phyloP scores from a whole-genome alignment of 2,888 invertebrate species.

The Gonocerus acuteangulatus region DNA sequence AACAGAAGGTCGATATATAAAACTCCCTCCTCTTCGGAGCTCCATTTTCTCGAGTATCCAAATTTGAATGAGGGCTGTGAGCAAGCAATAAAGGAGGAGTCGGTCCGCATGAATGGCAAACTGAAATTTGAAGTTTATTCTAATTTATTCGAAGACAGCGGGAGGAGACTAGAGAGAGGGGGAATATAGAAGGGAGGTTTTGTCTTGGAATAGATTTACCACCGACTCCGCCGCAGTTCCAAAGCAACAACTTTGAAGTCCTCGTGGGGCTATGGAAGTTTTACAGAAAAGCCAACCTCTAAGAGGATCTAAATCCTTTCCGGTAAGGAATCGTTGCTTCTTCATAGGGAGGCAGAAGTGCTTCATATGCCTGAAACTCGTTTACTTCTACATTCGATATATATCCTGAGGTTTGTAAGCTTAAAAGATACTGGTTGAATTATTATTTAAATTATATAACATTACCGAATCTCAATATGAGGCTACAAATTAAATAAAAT shows the following conservation, averaged over 20 bases:
- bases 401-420: no score
- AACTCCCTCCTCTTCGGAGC: constrained; percentile 15
- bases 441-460: no score
- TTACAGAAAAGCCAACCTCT: constrained; percentile 13
- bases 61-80: constrained; percentile 25
- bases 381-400: no score
- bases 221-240: background rate
- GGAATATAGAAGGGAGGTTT: constrained; percentile 27
- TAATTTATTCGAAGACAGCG: constrained; percentile 31
- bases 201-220: constrained; percentile 27
- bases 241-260: constrained; percentile 22
- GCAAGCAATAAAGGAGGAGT: constrained; percentile 25
- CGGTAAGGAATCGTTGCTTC: background rate
- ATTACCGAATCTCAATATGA: no score
- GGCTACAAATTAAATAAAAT: no score
- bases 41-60: constrained; percentile 26
- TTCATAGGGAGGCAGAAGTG: no score
- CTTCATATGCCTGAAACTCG: no score
- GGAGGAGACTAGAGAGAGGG: background rate
- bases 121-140: constrained; percentile 37
- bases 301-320: constrained; percentile 9
- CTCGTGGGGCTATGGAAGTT: constrained; percentile 24
- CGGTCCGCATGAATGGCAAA: constrained; percentile 34
- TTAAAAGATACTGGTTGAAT: no score
- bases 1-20: constrained; percentile 23